Percentiles rank a stretch among this genome's conserved stretches.
Evolutionary conservation across 2,113 vertebrate genomes (phyloP).

Genomic region (Chaenocephalus aceratus): DNA sequence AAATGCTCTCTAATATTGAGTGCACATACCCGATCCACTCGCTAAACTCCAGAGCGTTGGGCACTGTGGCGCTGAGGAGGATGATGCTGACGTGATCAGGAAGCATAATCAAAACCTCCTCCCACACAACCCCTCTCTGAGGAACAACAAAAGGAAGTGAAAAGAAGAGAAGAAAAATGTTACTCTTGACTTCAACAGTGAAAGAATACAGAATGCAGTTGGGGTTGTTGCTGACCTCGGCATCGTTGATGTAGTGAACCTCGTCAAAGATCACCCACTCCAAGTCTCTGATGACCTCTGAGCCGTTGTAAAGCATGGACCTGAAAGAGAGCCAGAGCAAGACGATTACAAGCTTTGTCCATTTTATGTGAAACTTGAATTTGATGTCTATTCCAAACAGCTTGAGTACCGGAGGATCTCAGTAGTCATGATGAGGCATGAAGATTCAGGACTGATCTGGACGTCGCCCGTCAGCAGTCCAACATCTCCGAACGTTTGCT

Average conservation of each 20-base stretch:
- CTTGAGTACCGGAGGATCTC: constrained; percentile 89
- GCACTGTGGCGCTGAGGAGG: constrained; percentile 92
- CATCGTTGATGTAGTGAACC: constrained; percentile 94
- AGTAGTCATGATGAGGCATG: constrained; percentile 96
- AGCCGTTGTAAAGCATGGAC: constrained; percentile 95
- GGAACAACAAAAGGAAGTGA: background rate
- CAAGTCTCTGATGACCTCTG: constrained; percentile 92
- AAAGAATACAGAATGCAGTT: background rate
- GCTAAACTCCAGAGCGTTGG: constrained; percentile 93
- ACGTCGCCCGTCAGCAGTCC: constrained; percentile 93
- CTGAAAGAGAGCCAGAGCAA: constrained; percentile 67
- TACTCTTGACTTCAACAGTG: background rate
- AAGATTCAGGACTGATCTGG: constrained; percentile 90
- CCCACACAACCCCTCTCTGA: constrained; percentile 95
- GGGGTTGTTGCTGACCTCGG: constrained; percentile 82
- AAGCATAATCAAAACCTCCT: constrained; percentile 95
- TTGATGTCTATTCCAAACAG: background rate
- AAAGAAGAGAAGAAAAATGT: background rate
- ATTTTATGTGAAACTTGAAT: background rate
- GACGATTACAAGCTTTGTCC: background rate
- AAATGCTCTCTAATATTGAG: background rate
- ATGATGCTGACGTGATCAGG: constrained; percentile 94
- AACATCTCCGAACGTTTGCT: constrained; percentile 90
- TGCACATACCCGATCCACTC: constrained; percentile 91
- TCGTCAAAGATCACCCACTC: constrained; percentile 97